A percentile compares a stretch with the other conserved stretches of the same genome.
Evolutionary conservation across 2,888 invertebrate species (phyloP).

Genomic region (Dromius quadrimaculatus): DNA sequence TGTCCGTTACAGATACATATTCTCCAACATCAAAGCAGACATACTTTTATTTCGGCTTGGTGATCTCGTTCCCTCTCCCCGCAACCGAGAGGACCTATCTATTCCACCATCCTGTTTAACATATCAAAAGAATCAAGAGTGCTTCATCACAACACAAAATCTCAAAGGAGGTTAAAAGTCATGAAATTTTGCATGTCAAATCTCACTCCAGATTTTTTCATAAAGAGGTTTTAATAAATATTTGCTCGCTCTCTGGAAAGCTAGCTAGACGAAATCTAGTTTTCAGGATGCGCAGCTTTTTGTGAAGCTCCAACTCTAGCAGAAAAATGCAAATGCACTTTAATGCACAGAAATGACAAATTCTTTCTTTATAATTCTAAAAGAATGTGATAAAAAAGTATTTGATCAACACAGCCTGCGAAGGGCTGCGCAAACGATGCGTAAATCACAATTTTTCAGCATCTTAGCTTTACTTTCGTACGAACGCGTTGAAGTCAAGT

Average conservation of each 20-base stretch:
- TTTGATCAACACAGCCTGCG: too few relatives aligned
- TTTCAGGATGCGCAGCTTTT: slow-evolving; percentile 13
- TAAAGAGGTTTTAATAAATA: slow-evolving; percentile 43
- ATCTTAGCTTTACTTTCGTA: too few relatives aligned
- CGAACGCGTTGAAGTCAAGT: too few relatives aligned
- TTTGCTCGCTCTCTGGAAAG: slow-evolving; percentile 31
- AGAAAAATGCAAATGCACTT: slow-evolving; percentile 12
- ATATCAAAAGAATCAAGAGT: slow-evolving; percentile 52
- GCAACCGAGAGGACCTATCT: neutral
- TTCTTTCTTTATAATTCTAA: too few relatives aligned
- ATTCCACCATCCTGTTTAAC: slow-evolving; percentile 38
- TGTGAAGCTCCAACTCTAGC: neutral
- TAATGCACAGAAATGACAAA: too few relatives aligned
- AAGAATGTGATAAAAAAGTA: too few relatives aligned
- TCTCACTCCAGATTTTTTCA: slow-evolving; percentile 41
- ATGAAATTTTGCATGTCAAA: slow-evolving; percentile 48
- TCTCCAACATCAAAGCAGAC: slow-evolving; percentile 47
- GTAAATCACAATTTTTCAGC: too few relatives aligned
- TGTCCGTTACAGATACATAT: slow-evolving; percentile 51
- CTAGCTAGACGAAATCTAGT: slow-evolving; percentile 33
- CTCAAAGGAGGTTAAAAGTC: slow-evolving; percentile 49
- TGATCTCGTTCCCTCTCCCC: neutral
- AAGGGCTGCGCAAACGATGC: too few relatives aligned
- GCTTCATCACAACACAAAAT: slow-evolving; percentile 49
- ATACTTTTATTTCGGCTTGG: slow-evolving; percentile 25